A percentile compares a stretch with the other conserved stretches of the same genome.
These are phyloP conservation scores for Mormyrus iriodes DNA, from an alignment of 2,113 vertebrate species.

Conservation along the genomic window DNA sequence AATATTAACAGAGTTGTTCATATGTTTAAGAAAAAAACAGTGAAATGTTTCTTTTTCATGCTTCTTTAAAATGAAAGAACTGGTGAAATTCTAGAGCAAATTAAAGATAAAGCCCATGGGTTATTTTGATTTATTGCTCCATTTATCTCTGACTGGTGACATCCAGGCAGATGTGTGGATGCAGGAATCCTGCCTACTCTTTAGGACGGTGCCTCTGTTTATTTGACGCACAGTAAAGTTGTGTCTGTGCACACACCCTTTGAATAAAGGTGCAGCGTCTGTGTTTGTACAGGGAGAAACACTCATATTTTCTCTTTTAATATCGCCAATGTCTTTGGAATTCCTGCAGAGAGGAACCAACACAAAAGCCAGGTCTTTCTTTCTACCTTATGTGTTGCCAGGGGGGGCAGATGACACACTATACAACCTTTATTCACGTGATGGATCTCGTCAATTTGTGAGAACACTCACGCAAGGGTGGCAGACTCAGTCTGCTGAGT, in stretches of 20 bases:
- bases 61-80: not conserved
- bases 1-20: not conserved
- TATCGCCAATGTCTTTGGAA: not conserved
- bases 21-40: not conserved
- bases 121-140: slow-evolving; percentile 13
- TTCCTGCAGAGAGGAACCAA: not conserved
- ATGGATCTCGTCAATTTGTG: not conserved
- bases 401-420: not conserved
- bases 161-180: not conserved
- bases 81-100: not conserved
- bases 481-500: not conserved
- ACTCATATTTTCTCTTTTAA: not conserved
- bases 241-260: not conserved
- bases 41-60: not conserved
- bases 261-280: not conserved
- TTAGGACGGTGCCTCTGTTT: not conserved
- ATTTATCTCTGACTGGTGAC: slow-evolving; percentile 5
- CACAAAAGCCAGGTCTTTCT: not conserved
- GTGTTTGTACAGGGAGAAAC: not conserved
- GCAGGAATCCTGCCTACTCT: not conserved
- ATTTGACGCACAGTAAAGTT: not conserved
- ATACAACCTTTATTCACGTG: not conserved
- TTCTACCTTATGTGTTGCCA: not conserved
- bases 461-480: not conserved
- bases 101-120: not conserved